These are phyloP conservation scores for Bellardia bayeri DNA, from an alignment of 2,888 invertebrate genomes.

Conservation along the genomic window DNA sequence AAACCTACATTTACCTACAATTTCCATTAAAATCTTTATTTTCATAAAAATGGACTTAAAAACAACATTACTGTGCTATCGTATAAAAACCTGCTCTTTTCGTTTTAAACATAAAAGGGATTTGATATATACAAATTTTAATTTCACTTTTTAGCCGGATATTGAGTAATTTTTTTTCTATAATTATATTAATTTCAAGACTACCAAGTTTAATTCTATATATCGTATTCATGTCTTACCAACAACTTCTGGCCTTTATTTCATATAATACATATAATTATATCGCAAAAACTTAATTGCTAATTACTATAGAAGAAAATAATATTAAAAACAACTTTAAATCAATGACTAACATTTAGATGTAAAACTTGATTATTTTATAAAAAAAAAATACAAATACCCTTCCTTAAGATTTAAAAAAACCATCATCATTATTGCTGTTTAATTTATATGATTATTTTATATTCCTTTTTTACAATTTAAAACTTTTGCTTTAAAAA, in stretches of 20 bases:
- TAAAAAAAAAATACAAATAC: background rate
- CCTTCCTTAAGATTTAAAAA: background rate
- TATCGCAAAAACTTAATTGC: background rate
- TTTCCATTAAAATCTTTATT: too few relatives aligned
- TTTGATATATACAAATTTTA: background rate
- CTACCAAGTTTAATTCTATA: too few relatives aligned
- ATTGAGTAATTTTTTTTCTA: background rate
- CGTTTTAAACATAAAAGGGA: too few relatives aligned
- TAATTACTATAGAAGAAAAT: background rate
- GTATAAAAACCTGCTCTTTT: too few relatives aligned
- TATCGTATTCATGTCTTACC: background rate
- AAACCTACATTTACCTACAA: too few relatives aligned
- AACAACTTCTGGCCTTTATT: background rate
- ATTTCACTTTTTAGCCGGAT: background rate
- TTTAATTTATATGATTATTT: conserved; percentile 8
- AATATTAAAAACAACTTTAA: background rate
- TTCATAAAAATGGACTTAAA: too few relatives aligned
- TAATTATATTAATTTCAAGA: background rate
- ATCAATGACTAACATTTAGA: background rate
- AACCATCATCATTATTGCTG: background rate
- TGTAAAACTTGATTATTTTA: background rate
- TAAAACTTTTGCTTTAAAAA: background rate
- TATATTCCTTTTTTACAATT: background rate
- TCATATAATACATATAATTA: too few relatives aligned
- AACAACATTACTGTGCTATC: too few relatives aligned